Base-by-base conservation (phyloP, 2,113 vertebrate genomes). In the Peromyscus maniculatus region DNA sequence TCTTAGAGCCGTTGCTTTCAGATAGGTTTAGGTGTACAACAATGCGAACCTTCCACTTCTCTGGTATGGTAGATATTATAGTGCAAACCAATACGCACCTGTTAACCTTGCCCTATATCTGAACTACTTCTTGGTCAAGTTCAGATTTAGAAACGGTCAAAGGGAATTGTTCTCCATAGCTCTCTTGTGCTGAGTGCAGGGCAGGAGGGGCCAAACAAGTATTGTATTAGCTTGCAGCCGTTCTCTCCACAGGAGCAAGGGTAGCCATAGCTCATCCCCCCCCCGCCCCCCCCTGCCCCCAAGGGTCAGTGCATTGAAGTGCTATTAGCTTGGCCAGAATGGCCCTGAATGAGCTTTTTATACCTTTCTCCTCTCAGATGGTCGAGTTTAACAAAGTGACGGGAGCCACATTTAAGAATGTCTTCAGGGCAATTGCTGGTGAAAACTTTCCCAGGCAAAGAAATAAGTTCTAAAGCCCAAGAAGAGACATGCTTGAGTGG, bases 401-500 rank as follows among this genome's bases (percentile, higher is more conserved):
- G 28, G 82, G 26, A 89, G 1, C 46, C 84, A 59, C 24, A 52
- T 96, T 91, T 94, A 59, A 94, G 74, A 80, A 84, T 89, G 55
- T 82, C 96, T 87, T 97, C 74, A 91, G 77, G 95, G 62, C 77
- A 87, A 79, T 87, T 93, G 46, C 82, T 90, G 93, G 69, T 80
- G 57, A 79, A 94, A 93, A 96, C 49, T 91, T 96, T 97, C 88
- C 86, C 67, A 91, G 87, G 92, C 26, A 87, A 83, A 94, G 91
- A 87, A 91, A 93, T 93, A 97, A 97, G 62, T 52, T 96, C 67
- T 59, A 87, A 95, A 96, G 84, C 89, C 46, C 80, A 69, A 36
- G 64, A 69, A 36, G 64, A 91, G 67, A 87, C 12, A 71, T 75
- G 55, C 92, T 95, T 89, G 78, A 89, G 86, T 94, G 43, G 24